Percentiles rank a stretch among this genome's conserved stretches.
phyloP scores from a whole-genome alignment of 2,113 vertebrate genomes.

The Apistogramma diplotaenia region DNA sequence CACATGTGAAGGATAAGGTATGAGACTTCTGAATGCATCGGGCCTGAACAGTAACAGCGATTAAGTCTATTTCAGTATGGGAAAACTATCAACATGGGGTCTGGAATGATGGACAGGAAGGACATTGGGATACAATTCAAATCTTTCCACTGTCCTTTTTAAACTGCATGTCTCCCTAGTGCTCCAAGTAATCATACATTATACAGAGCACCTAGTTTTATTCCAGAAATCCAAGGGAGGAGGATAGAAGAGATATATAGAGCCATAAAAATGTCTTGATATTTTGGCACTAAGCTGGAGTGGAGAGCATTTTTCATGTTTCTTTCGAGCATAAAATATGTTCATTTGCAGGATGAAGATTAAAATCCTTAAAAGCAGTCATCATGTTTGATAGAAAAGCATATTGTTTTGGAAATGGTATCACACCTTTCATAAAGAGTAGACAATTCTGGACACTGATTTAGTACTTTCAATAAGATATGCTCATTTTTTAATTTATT shows the following conservation, averaged over 20 bases:
- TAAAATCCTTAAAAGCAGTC: not conserved
- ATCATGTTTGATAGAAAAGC: not conserved
- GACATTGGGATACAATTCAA: constrained; percentile 20
- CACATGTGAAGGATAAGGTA: not conserved
- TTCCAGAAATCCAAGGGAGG: not conserved
- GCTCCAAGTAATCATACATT: constrained; percentile 18
- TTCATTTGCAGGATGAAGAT: not conserved
- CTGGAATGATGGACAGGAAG: constrained; percentile 6
- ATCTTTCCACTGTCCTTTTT: constrained; percentile 40
- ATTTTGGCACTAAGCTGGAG: not conserved
- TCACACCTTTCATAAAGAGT: not conserved
- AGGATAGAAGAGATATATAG: constrained; percentile 20
- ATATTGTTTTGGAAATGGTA: not conserved
- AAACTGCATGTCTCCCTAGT: not conserved
- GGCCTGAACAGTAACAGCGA: not conserved
- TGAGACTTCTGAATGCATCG: not conserved
- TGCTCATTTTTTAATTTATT: not conserved
- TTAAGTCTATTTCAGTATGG: constrained; percentile 40
- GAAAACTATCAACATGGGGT: constrained; percentile 31
- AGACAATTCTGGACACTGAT: not conserved
- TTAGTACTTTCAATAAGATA: not conserved
- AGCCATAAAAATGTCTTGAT: constrained; percentile 8
- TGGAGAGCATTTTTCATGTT: not conserved
- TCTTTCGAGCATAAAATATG: not conserved
- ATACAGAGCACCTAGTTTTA: constrained; percentile 10